Conservation (phyloP, 37 sponge, comb jelly and placozoan genomes). For the Cladorhizidae sp. region DNA sequence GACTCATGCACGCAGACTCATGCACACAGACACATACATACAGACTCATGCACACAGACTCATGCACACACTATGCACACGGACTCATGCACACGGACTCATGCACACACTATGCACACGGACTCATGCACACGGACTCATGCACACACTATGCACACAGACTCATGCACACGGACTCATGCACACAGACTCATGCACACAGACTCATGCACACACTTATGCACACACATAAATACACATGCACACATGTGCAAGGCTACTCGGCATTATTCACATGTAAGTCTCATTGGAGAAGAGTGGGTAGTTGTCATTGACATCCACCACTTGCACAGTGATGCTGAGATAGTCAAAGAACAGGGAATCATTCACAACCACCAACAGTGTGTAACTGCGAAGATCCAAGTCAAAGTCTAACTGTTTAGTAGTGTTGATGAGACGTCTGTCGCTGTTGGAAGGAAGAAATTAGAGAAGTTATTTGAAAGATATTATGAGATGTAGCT, state of each 20-base stretch:
- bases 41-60: no score
- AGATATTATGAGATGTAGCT: background rate
- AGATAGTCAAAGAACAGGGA: background rate
- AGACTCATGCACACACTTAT: no score
- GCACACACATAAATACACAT: no score
- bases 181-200: no score
- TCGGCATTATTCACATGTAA: conserved; percentile 20
- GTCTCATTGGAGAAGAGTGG: conserved; percentile 40
- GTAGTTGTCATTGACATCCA: conserved; percentile 59
- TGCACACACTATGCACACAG: no score
- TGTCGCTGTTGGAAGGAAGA: background rate
- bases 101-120: no score
- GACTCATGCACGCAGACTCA: no score
- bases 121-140: no score
- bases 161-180: no score
- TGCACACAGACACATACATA: no score
- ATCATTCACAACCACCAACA: conserved; percentile 35
- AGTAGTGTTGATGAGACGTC: background rate
- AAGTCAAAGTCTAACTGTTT: conserved; percentile 35
- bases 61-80: no score
- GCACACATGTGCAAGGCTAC: background rate
- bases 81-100: no score
- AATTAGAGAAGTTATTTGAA: background rate
- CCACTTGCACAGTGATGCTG: conserved; percentile 13
- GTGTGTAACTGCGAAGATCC: background rate